Percentiles rank a stretch among this genome's conserved stretches.
Conservation (phyloP, 2,888 invertebrate species). For the Tetrapedia diversipes region DNA sequence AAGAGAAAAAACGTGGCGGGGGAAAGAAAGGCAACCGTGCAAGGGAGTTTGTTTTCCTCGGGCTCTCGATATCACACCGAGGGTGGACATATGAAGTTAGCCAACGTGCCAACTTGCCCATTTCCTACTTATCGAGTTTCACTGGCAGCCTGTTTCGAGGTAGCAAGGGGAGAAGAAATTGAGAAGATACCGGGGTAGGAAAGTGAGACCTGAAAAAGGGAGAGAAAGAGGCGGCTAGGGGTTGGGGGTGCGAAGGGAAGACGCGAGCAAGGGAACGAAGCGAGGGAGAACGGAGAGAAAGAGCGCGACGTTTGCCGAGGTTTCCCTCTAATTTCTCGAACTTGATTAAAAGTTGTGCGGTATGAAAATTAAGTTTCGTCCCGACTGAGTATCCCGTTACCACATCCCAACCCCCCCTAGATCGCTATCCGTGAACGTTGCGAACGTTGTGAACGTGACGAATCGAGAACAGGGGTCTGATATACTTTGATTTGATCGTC, state of each 20-base stretch:
- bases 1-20: constrained; percentile 12
- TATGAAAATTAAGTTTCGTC: constrained; percentile 77
- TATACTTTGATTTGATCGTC: not conserved
- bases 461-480: not conserved
- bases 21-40: constrained; percentile 28
- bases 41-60: constrained; percentile 36
- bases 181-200: constrained; percentile 41
- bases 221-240: constrained; percentile 8
- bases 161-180: constrained; percentile 10
- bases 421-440: constrained; percentile 3
- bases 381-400: constrained; percentile 67
- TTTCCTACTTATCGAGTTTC: constrained; percentile 74
- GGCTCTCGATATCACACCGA: constrained; percentile 67
- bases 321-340: constrained; percentile 79
- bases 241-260: constrained; percentile 4
- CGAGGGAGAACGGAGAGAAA: constrained; percentile 12
- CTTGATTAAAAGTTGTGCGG: constrained; percentile 80
- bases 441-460: not conserved
- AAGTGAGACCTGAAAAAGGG: not conserved
- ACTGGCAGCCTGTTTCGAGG: constrained; percentile 41
- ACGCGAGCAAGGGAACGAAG: constrained; percentile 35
- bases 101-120: constrained; percentile 73
- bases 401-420: constrained; percentile 43
- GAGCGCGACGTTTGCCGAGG: constrained; percentile 60
- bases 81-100: constrained; percentile 73